Conservation (phyloP, 2,797 vertebrate genomes). For the Propithecus deckenii region DNA sequence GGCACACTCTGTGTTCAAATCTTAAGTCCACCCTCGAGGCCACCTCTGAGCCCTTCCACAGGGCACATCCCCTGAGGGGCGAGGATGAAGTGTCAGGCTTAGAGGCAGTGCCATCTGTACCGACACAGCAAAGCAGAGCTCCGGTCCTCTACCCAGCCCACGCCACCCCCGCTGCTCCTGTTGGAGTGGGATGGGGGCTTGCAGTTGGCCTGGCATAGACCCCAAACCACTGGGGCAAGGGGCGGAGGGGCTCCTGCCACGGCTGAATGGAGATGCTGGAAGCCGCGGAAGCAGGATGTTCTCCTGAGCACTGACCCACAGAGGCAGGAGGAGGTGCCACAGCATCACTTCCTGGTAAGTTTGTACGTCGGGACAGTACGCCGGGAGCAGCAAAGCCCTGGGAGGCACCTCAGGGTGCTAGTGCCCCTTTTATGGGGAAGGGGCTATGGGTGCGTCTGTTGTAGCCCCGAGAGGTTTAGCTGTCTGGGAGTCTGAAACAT, state of each 20-base stretch:
- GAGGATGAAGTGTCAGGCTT: neutral
- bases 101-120: neutral
- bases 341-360: neutral
- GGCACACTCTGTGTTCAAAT: neutral
- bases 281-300: neutral
- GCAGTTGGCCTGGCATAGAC: neutral
- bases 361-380: neutral
- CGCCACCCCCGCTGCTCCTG: neutral
- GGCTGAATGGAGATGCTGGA: neutral
- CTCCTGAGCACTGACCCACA: fast-evolving
- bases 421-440: neutral
- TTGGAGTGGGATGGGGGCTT: neutral
- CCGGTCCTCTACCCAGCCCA: neutral
- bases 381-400: neutral
- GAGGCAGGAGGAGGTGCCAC: neutral
- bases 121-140: neutral
- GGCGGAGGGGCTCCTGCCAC: neutral
- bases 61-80: neutral
- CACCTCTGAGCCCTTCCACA: neutral
- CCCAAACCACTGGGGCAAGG: neutral
- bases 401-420: neutral
- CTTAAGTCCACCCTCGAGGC: neutral
- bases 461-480: neutral
- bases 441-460: neutral
- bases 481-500: neutral